A percentile compares a stretch with the other conserved stretches of the same genome.
Evolutionary conservation across 37 sponge, comb jelly and placozoan genomes (phyloP).

Genomic region (Agelas oroides): DNA sequence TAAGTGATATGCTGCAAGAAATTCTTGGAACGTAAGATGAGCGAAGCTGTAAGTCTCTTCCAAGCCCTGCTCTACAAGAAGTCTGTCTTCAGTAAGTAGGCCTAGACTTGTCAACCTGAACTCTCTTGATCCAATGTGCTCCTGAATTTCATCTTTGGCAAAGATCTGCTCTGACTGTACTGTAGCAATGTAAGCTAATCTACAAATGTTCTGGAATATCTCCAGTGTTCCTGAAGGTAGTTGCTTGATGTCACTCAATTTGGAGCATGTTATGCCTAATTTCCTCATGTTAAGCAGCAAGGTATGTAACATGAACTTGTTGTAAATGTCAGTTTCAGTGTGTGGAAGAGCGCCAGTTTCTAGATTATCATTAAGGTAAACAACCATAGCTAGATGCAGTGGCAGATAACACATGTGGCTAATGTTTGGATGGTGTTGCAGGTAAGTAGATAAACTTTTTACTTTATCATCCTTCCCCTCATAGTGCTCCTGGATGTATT

Average conservation of each 20-base stretch:
- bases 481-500: constrained; percentile 16
- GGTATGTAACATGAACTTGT: constrained; percentile 9
- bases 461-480: background rate
- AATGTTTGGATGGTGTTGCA: constrained; percentile 16
- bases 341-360: background rate
- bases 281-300: background rate
- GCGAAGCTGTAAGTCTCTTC: constrained; percentile 21
- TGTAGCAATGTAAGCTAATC: background rate
- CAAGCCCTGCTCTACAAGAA: too few species aligned
- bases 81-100: too few species aligned
- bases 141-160: too few species aligned
- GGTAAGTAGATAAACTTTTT: background rate
- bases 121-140: too few species aligned
- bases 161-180: too few species aligned
- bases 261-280: too few species aligned
- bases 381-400: constrained; percentile 24
- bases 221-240: background rate
- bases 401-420: constrained; percentile 29
- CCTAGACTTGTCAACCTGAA: too few species aligned
- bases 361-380: background rate
- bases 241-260: too few species aligned
- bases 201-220: background rate
- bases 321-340: constrained; percentile 30
- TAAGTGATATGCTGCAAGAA: constrained; percentile 16
- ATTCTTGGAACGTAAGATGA: too few species aligned